Base-by-base conservation (phyloP, 2,113 vertebrate species). In the Psilopsiagon aurifrons region DNA sequence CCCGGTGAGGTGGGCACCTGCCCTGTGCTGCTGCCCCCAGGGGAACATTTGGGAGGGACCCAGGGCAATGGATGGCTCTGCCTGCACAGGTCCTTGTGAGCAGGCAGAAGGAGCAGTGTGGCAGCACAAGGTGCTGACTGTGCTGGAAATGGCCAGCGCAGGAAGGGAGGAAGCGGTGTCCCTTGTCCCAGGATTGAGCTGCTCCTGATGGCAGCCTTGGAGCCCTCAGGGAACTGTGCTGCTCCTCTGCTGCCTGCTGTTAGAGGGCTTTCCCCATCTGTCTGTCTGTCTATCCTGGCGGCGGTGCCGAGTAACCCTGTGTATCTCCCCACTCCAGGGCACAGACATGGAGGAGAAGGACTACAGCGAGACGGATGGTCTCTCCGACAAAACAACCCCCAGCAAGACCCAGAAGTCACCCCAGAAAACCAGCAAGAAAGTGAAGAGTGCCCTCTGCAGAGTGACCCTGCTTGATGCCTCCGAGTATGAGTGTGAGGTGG, bases 391-490 rank as follows among this genome's bases (percentile, higher is more conserved):
- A 97, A 99, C 98, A 13, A 99, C 99, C 0, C 98, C 99, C 31
- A 99, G 98, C 97, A 99, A 99, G 97, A 99, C 98, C 92, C 98
- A 99, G 95, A 99, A 99, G 92, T 99, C 99, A 4, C 99, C 99
- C 7, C 99, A 99, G 97, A 99, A 99, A 98, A 97, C 98, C 73
- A 98, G 98, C 95, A 99, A 99, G 89, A 99, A 99, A 47, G 97
- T 98, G 62, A 99, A 99, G 98, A 99, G 98, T 7, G 86, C 97
- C 57, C 97, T 98, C 78, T 99, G 99, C 98, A 99, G 98, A 96
- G 98, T 99, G 95, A 98, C 98, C 17, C 98, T 99, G 92, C 98
- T 99, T 20, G 99, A 99, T 92, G 98, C 98, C 62, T 98, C 99
- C 0, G 98, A 99, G 88, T 99, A 98, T 0, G 99, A 99, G 92